Evolutionary conservation across 2,888 invertebrate genomes (phyloP).

Genomic region (Octonoba sinensis): DNA sequence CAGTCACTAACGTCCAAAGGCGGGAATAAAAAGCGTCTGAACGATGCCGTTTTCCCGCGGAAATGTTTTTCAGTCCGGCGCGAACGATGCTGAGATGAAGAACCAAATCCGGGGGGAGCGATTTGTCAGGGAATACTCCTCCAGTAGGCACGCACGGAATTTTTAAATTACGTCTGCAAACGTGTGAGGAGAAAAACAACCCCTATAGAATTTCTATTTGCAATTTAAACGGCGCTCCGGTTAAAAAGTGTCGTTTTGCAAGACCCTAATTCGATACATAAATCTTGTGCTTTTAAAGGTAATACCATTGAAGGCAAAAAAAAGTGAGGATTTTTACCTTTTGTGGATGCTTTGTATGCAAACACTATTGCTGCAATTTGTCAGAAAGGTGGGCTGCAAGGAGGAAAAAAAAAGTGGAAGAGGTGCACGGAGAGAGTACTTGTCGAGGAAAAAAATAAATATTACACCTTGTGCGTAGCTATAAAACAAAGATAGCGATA

Average conservation of each 20-base stretch:
- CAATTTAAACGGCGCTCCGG: conserved; percentile 55
- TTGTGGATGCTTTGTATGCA: conserved; percentile 37
- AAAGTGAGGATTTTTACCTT: conserved; percentile 32
- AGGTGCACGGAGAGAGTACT: background rate
- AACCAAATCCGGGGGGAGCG: conserved; percentile 36
- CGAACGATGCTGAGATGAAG: conserved; percentile 41
- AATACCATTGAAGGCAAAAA: background rate
- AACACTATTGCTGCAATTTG: conserved; percentile 59
- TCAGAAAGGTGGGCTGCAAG: conserved; percentile 29
- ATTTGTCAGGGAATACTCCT: conserved; percentile 10
- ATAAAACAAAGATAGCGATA: conserved; percentile 47
- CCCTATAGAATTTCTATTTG: conserved; percentile 62
- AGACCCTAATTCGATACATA: conserved; percentile 56
- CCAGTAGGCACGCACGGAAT: conserved; percentile 41
- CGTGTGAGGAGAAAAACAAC: conserved; percentile 47
- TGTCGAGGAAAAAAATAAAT: conserved; percentile 15
- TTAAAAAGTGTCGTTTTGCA: conserved; percentile 56
- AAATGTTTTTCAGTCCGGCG: conserved; percentile 31
- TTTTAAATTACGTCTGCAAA: conserved; percentile 60
- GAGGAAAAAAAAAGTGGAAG: conserved; percentile 32
- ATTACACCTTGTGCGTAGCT: conserved; percentile 16
- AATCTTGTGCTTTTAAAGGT: conserved; percentile 58
- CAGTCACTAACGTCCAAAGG: conserved; percentile 6
- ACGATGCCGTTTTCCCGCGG: conserved; percentile 32
- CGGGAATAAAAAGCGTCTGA: conserved; percentile 34